Evolutionary conservation across 2,113 vertebrate genomes (phyloP), one percentile per base, ranked within the genome.

Genomic region (Siphamia tubifer): DNA sequence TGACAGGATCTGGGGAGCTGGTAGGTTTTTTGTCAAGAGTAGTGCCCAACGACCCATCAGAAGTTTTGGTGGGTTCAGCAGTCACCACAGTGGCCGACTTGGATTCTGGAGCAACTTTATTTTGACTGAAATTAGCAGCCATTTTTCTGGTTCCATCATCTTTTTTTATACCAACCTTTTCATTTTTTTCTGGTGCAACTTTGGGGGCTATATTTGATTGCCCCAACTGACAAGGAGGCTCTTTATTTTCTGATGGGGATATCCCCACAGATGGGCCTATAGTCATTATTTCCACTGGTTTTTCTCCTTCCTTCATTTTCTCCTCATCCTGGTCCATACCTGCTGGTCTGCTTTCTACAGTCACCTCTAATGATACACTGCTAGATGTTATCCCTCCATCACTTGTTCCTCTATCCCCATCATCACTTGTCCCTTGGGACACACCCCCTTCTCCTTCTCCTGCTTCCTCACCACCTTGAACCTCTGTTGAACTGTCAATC

Each of bases 321-420:
- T 43, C 68, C 13, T 83, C 72, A 15, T 67, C 86, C 48, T 52
- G 73, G 11, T 83, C 69, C 27, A 72, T 43, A 47, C 45, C 73
- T 5, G 35, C 11, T 0, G 66, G 77, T 10, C 69, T 72, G 21
- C 63, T 91, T 77, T 93, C 92, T 61, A 92, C 85, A 1, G 80
- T 91, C 38, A 92, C 85, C 52, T 93, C 90, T 77, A 91, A 88
- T 38, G 92, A 90, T 55, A 89, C 74, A n/a, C 80, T 89, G 52
- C 84, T 89, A 19, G 87, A 85, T 2, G 91, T 90, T 31, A 86
- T 78, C 9, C 34, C 89, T 43, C 63, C 79, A 32, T 86, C 83
- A 70, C 65, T 86, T 0, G 49, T 74, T 21, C 75, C 78, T 43
- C 77, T 83, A 16, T 80, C 85, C 56, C 85, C 83, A 27, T 89